Evolutionary conservation across 1,140 invertebrate genomes (phyloP).

Genomic region (Saccostrea glomerata): DNA sequence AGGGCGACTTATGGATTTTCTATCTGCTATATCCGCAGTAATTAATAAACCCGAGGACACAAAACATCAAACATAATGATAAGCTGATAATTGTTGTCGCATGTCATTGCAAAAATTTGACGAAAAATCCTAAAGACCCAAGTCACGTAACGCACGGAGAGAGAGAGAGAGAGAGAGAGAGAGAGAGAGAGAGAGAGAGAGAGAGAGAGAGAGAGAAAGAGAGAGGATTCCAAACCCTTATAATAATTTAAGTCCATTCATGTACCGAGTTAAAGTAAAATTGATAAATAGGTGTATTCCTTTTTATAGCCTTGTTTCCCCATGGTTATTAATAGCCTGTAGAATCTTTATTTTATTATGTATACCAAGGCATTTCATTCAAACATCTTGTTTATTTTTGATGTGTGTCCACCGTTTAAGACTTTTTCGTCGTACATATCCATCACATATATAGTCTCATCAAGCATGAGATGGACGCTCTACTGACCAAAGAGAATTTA

Average conservation of each 20-base stretch:
- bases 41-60: conserved; percentile 30
- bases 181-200: not conserved
- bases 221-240: not conserved
- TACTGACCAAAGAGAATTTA: conserved; percentile 7
- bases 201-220: too few relatives aligned
- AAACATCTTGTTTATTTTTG: not conserved
- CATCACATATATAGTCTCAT: not conserved
- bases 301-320: not conserved
- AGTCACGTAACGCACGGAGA: not conserved
- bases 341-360: too few relatives aligned
- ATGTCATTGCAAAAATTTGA: conserved; percentile 14
- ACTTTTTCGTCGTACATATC: not conserved
- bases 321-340: not conserved
- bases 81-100: conserved; percentile 37
- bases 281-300: not conserved
- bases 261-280: not conserved
- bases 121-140: not conserved
- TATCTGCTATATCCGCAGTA: conserved; percentile 26
- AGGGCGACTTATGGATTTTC: conserved; percentile 26
- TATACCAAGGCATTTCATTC: not conserved
- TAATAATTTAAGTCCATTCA: not conserved
- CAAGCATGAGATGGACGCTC: not conserved
- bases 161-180: not conserved
- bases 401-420: not conserved
- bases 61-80: conserved; percentile 34